These are phyloP conservation scores for Caradrina kadenii DNA, from an alignment of 2,888 invertebrate genomes.

Conservation along the genomic window DNA sequence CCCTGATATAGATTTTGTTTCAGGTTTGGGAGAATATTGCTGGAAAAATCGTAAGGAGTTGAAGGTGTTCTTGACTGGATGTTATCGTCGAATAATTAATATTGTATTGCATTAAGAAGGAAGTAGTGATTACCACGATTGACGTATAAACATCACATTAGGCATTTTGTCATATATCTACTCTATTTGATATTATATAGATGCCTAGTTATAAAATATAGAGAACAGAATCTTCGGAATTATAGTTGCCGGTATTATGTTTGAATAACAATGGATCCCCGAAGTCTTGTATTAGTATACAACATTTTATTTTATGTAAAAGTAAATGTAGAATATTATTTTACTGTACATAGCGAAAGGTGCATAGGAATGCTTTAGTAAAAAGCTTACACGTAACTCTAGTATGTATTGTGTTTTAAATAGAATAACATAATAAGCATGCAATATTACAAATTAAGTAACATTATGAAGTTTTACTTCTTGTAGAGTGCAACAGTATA, in stretches of 20 bases:
- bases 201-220: background rate
- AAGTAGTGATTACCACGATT: background rate
- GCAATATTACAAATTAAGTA: background rate
- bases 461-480: background rate
- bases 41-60: constrained; percentile 81
- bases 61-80: constrained; percentile 58
- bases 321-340: too few relatives aligned
- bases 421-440: background rate
- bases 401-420: background rate
- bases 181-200: too few relatives aligned
- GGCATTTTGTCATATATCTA: too few relatives aligned
- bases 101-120: constrained; percentile 55
- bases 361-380: too few relatives aligned
- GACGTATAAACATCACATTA: too few relatives aligned
- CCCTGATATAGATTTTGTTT: constrained; percentile 52
- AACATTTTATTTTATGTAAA: too few relatives aligned
- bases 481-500: constrained; percentile 5
- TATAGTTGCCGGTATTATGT: too few relatives aligned
- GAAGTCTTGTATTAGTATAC: too few relatives aligned
- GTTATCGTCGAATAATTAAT: constrained; percentile 68
- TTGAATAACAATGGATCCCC: too few relatives aligned
- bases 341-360: too few relatives aligned
- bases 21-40: constrained; percentile 82
- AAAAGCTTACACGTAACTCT: too few relatives aligned
- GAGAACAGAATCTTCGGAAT: too few relatives aligned